Evolutionary conservation across 1,140 invertebrate species (phyloP), one percentile per base, ranked within the genome.

Genomic region (Caerostris darwini): DNA sequence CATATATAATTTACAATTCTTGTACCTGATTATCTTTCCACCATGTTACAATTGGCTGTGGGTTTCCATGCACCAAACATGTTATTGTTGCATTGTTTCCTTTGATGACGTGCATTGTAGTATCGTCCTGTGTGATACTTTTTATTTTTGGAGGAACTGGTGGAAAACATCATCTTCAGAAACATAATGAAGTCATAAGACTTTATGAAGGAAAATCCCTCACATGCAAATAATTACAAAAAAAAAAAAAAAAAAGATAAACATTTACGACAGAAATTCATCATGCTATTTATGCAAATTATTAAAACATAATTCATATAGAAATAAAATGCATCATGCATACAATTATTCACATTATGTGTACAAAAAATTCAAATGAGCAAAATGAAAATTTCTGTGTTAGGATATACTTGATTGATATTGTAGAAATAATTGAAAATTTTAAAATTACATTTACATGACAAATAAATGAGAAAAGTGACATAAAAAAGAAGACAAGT

Each of bases 111-210:
- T 77, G 34, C 50, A 56, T 64, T 7, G 12, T 54, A 7, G 67
- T 14, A 53, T 94, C 86, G 19, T 87, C 92, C 85, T 94, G 85
- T 88, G 86, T 64, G 61, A 87, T 87, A 88, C 82, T 89, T 94
- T 89, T 94, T 67, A 94, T 85, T 61, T 86, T 94, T 56, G 92
- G 92, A 94, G 92, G 92, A 86, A 94, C 92, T 94, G 92, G 92
- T 94, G 92, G 92, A 94, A 94, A 94, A 94, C 92, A 94, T 94
- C 92, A 94, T 64, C 92, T 94, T 94, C 92, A 94, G 92, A 94
- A 94, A 94, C 92, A 94, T 89, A 94, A 94, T 94, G 71, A 94
- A 94, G 71, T 94, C 67, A 89, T 94, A 94, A 94, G 92, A 94
- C 67, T 94, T 81, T 85, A 82, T 88, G 92, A 94, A 94, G 92